Evolutionary conservation across 2,797 vertebrate genomes (phyloP).

Genomic region (Ateles fusciceps): DNA sequence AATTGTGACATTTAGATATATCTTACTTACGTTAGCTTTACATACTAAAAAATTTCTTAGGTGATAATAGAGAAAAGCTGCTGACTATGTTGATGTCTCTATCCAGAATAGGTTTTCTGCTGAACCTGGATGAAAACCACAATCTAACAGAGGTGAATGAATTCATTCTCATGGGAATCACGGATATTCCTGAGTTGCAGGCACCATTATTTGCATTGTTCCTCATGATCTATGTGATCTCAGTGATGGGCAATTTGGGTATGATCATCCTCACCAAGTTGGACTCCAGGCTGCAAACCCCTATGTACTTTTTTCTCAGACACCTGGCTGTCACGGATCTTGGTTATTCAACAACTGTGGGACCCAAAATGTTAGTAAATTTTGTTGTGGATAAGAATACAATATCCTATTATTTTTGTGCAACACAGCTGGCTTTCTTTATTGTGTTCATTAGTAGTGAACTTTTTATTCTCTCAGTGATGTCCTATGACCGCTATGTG

Average conservation of each 20-base stretch:
- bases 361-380: constrained; percentile 66
- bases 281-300: constrained; percentile 53
- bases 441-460: constrained; percentile 63
- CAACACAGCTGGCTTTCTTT: constrained; percentile 56
- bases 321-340: constrained; percentile 64
- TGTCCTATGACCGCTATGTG: constrained; percentile 64
- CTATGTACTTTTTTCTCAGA: constrained; percentile 77
- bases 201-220: constrained; percentile 59
- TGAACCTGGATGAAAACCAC: neutral
- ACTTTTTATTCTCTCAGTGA: constrained; percentile 60
- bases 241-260: constrained; percentile 56
- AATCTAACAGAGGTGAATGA: constrained; percentile 28
- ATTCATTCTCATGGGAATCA: constrained; percentile 73
- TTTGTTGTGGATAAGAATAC: constrained; percentile 11
- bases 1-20: neutral
- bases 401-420: constrained; percentile 65
- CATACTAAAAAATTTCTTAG: neutral
- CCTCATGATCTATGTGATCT: constrained; percentile 57
- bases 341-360: constrained; percentile 62
- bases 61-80: neutral
- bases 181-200: neutral
- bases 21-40: neutral
- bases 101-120: neutral
- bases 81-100: neutral
- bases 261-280: constrained; percentile 59